Evolutionary conservation across 2,113 vertebrate species (phyloP).

Genomic region (Pardalotus punctatus): DNA sequence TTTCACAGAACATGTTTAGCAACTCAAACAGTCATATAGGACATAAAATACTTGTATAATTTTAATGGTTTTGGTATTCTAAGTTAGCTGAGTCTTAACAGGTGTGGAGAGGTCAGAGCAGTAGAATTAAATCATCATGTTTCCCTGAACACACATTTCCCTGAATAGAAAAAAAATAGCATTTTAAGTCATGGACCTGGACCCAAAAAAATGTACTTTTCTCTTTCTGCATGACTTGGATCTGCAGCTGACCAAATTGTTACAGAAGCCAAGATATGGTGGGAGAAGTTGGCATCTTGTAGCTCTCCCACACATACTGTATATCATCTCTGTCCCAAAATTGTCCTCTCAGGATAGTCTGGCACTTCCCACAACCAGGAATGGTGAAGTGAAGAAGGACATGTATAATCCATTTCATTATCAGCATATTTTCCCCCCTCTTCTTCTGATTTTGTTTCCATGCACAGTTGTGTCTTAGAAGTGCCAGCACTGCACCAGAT

Average conservation of each 20-base stretch:
- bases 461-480: neutral
- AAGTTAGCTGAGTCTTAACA: neutral
- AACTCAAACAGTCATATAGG: neutral
- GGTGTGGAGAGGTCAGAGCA: neutral
- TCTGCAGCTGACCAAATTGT: neutral
- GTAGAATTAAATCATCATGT: neutral
- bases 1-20: neutral
- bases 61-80: neutral
- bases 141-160: neutral
- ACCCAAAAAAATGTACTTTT: neutral
- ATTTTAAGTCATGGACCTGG: neutral
- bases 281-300: neutral
- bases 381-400: neutral
- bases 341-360: neutral
- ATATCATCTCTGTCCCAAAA: neutral
- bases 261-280: neutral
- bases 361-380: neutral
- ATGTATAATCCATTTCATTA: neutral
- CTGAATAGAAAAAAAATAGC: neutral
- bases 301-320: neutral
- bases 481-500: neutral
- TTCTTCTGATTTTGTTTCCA: neutral
- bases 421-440: accelerated
- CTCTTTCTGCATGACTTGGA: neutral
- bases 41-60: neutral